Base-by-base conservation (phyloP, 92 coral and sea anemone species). In the Epizoanthus rinbou region DNA sequence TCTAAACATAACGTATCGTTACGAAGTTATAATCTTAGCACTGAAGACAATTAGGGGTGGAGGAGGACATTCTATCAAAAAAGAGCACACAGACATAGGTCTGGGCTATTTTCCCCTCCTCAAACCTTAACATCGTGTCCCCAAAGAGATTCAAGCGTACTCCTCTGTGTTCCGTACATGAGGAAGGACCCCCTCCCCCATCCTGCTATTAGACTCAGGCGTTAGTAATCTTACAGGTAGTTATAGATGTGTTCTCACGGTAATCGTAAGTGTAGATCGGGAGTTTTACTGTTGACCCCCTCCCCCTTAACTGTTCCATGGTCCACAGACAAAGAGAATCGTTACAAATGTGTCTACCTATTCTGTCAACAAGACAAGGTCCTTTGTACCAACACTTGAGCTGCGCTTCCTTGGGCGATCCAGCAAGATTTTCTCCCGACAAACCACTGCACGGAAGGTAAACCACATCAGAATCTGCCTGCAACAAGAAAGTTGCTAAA, bases 361-460 rank as follows among this genome's bases (percentile, higher is more conserved):
- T 96, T 72, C 91, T 88, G 54, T 96, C 96, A 28, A 96, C 81
- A 56, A 96, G 88, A 85, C 89, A 86, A 35, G 95, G 93, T 24
- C 99, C 99, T 25, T 84, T 86, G 89, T 96, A 96, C 99, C 99
- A 96, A 14, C 69, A 50, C 53, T 57, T 76, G 7, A 96, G 91
- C 63, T 50, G 81, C 28, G 88, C 71, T 70, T 94, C 94, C 56
- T 91, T 53, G 15, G 91, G 85, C 13, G 85, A 79, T 41, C 88
- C 86, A 58, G 82, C 86, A n/a, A 96, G 89, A 57, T 96, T 96
- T 68, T 91, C 99, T 17, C 99, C 99, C 65, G 96, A 91, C 67
- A 96, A 93, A 64, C 99, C 99, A 72, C 99, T 96, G 71, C 97
- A 94, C 2, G 99, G 99, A 37, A 96, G 96, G 73, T 89, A 96